Conservation (phyloP, 2,797 vertebrate species). For the Nannoperca australis region DNA sequence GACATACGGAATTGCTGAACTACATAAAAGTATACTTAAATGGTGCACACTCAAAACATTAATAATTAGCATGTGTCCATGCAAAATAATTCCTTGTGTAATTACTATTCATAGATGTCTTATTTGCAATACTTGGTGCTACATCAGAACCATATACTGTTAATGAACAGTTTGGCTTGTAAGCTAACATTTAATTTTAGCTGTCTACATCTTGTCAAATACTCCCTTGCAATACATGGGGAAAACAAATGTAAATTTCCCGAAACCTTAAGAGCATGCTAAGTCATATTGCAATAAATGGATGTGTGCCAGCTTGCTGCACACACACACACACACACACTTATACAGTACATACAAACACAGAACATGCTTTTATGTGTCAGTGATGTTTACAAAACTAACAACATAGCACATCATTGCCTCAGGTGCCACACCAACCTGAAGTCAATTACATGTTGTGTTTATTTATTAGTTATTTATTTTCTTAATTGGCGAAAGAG, state of each 20-base stretch:
- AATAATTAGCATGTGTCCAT: background rate
- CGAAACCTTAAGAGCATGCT: background rate
- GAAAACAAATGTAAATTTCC: background rate
- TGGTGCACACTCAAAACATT: background rate
- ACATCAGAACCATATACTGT: background rate
- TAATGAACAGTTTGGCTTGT: background rate
- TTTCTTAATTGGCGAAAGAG: conserved; percentile 1
- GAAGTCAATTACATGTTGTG: background rate
- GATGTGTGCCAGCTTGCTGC: background rate
- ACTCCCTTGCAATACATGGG: background rate
- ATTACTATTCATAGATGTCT: background rate
- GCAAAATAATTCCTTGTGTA: background rate
- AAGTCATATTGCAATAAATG: background rate
- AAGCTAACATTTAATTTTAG: background rate
- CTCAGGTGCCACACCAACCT: background rate
- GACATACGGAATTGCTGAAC: background rate
- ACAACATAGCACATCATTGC: background rate
- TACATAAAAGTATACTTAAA: background rate
- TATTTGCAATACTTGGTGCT: background rate
- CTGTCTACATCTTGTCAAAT: background rate
- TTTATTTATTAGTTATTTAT: background rate
- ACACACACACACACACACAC: no score
- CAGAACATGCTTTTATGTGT: background rate
- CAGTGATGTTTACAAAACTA: background rate
- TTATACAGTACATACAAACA: background rate